Conservation (phyloP, 1,140 invertebrate genomes). For the Ostrea denselamellosa region DNA sequence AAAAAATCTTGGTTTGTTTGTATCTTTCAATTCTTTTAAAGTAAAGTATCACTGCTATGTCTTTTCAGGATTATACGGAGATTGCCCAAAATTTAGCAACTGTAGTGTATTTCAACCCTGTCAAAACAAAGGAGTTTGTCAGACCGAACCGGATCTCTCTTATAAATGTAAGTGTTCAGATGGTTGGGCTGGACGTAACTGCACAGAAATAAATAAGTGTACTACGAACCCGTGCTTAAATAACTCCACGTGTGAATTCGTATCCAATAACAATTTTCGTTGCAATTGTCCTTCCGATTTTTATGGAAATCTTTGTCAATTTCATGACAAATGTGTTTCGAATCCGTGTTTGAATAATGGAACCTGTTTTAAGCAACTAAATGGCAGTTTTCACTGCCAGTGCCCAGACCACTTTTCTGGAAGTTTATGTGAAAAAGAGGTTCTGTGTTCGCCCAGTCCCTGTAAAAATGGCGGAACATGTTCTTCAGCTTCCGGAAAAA, state of each 20-base stretch:
- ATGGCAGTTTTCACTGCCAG: slow-evolving; percentile 62
- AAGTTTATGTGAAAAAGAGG: slow-evolving; percentile 75
- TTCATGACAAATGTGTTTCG: slow-evolving; percentile 72
- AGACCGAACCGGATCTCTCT: slow-evolving; percentile 39
- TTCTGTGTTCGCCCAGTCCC: slow-evolving; percentile 67
- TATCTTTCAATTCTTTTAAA: neutral
- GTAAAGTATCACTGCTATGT: neutral
- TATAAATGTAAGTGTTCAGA: slow-evolving; percentile 63
- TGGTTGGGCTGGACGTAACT: slow-evolving; percentile 67
- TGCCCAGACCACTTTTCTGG: slow-evolving; percentile 89
- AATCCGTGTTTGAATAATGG: slow-evolving; percentile 94
- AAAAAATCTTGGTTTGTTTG: too few species aligned
- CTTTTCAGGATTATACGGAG: slow-evolving; percentile 55
- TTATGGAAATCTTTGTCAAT: slow-evolving; percentile 75
- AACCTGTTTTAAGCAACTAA: slow-evolving; percentile 82
- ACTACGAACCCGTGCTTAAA: slow-evolving; percentile 67
- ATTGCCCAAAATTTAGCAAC: slow-evolving; percentile 59
- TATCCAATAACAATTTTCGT: slow-evolving; percentile 60
- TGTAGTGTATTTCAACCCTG: slow-evolving; percentile 63
- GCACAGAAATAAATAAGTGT: slow-evolving; percentile 65
- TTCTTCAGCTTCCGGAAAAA: neutral
- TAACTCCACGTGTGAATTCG: slow-evolving; percentile 58
- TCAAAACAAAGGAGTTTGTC: slow-evolving; percentile 57
- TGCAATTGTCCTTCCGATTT: slow-evolving; percentile 75
- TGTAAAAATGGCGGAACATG: slow-evolving; percentile 47